These are phyloP conservation scores for Ennomos quercinarius DNA, from an alignment of 2,888 invertebrate genomes.

Conservation along the genomic window DNA sequence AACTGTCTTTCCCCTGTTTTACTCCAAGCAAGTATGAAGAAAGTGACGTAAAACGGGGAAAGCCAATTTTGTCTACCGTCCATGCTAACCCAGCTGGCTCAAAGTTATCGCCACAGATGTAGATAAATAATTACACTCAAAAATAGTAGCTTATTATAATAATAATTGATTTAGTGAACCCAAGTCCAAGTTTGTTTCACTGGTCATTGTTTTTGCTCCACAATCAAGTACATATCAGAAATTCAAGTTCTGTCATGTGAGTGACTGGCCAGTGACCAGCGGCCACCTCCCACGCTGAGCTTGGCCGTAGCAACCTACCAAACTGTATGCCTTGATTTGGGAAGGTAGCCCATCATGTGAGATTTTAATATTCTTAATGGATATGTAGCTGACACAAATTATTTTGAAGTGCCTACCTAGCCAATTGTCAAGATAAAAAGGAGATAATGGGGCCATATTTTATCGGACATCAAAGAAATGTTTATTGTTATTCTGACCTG, in stretches of 20 bases:
- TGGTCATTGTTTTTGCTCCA: constrained; percentile 12
- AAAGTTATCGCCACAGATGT: no score
- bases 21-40: no score
- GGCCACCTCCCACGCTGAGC: constrained; percentile 12
- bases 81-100: no score
- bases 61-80: no score
- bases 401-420: constrained; percentile 4
- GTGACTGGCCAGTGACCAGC: constrained; percentile 25
- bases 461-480: background rate
- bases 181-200: constrained; percentile 1
- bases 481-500: background rate
- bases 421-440: background rate
- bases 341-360: constrained; percentile 8
- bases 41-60: no score
- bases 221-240: background rate
- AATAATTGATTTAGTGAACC: background rate
- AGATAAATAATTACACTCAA: no score
- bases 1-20: no score
- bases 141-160: no score
- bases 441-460: background rate
- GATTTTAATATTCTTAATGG: constrained; percentile 9
- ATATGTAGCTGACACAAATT: constrained; percentile 4
- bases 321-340: constrained; percentile 20
- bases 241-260: background rate
- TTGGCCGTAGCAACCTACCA: background rate